These are phyloP conservation scores for Lepidochrysops patricia DNA, from an alignment of 2,888 invertebrate species.

Conservation along the genomic window DNA sequence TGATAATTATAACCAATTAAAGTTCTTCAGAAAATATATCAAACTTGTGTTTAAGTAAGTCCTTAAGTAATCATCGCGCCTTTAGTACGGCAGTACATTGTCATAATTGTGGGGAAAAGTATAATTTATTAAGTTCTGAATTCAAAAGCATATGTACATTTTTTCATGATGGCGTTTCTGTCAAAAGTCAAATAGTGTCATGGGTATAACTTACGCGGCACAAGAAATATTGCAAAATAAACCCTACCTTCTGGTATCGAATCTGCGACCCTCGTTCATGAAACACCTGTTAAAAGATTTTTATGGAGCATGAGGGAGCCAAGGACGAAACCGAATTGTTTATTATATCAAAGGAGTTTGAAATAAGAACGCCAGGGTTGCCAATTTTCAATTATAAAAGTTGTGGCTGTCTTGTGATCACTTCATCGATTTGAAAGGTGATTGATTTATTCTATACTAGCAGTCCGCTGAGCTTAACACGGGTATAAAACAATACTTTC, in stretches of 20 bases:
- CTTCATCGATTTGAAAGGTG: too few species aligned
- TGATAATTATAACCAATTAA: too few species aligned
- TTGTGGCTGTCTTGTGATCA: too few species aligned
- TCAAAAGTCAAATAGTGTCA: neutral
- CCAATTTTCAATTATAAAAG: neutral
- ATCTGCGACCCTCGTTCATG: slow-evolving; percentile 27
- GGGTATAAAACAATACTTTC: too few species aligned
- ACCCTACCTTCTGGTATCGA: slow-evolving; percentile 20
- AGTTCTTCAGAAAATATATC: too few species aligned
- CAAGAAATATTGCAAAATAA: neutral
- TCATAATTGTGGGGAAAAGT: too few species aligned
- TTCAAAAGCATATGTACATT: neutral
- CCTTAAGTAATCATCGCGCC: too few species aligned
- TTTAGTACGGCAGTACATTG: too few species aligned
- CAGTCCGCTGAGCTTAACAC: too few species aligned
- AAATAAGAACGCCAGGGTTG: neutral
- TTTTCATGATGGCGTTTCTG: neutral
- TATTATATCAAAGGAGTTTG: neutral
- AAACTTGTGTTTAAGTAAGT: too few species aligned
- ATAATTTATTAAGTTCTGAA: too few species aligned
- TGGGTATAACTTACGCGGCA: neutral
- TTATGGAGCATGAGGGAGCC: slow-evolving; percentile 19
- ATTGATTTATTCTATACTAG: too few species aligned
- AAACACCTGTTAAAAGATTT: slow-evolving; percentile 27
- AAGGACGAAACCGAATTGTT: neutral